Base-by-base conservation (phyloP, 1,140 invertebrate genomes). In the Cotesia vestalis region DNA sequence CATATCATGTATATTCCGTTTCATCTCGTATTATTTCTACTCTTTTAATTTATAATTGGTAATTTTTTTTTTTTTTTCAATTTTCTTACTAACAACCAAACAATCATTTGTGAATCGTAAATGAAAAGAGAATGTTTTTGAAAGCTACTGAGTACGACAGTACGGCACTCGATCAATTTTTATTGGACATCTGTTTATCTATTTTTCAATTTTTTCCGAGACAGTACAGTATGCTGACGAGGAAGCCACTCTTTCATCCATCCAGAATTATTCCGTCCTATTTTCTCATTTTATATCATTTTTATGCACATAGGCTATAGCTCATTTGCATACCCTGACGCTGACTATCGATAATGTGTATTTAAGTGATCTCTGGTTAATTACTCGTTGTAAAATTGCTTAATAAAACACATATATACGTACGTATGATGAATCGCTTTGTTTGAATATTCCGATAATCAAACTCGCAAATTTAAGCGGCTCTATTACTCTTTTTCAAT, bases 131-230 rank as follows among this genome's bases (percentile, higher is more conserved):
- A 17, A 59, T 59, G 27, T 59, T 61, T 61, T 36, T 61, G 59
- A 61, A 60, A 46, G 52, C 35, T 8, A 57, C 53, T 34, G 17
- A 11, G 53, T 38, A 59, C 11, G 12, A 12, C 35, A 51, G 6
- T 59, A 61, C 59, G 6, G 36, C 59, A 62, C 59, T 60, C 61
- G 36, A 70, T 70, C 69, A 71, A 20, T 38, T n/a, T 63, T 63
- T 63, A 71, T 71, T 62, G 68, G 61, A 71, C 12, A 71, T 63
- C 53, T 64, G 11, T 71, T 64, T 52, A 4, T 40, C 38, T 51
- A 12, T 66, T 36, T n/a, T 52, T 52, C 34, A 40, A 35, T 40
- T 70, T 64, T 64, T 40, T 20, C 27, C 17, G 14, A 61, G 14
- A 12, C 8, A 27, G 14, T 11, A 12, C 8, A 27, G 14, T 11